Evolutionary conservation across 2,113 vertebrate genomes (phyloP).

Genomic region (Oreochromis spilurus): DNA sequence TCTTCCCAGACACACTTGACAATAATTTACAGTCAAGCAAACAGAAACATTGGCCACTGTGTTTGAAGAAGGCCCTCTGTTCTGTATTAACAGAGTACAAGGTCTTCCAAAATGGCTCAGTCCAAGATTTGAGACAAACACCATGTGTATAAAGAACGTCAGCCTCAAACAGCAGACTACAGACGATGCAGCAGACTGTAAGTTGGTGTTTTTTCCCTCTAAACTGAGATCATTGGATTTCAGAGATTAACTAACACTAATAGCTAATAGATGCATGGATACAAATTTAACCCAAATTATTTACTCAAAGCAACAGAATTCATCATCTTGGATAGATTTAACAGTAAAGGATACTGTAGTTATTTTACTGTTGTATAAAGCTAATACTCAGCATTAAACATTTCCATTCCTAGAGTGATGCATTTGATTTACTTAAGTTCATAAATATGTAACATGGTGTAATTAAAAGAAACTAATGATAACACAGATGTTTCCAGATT

Average conservation of each 20-base stretch:
- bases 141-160: background rate
- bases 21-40: background rate
- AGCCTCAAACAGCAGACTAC: accelerated
- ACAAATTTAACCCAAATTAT: background rate
- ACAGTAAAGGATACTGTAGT: background rate
- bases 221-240: background rate
- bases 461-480: background rate
- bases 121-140: background rate
- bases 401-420: background rate
- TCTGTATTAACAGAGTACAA: background rate
- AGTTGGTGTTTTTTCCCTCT: background rate
- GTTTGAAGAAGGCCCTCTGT: background rate
- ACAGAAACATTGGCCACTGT: background rate
- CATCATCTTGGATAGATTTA: background rate
- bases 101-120: background rate
- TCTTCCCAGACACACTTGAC: background rate
- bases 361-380: background rate
- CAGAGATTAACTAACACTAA: background rate
- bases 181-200: background rate
- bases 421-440: background rate
- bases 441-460: background rate
- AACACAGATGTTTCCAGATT: background rate
- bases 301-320: accelerated
- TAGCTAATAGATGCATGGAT: background rate
- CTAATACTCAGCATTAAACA: background rate